Percentiles rank a stretch among this genome's conserved stretches.
These are phyloP conservation scores for Alcis repandata DNA, from an alignment of 2,888 invertebrate genomes.

Conservation along the genomic window DNA sequence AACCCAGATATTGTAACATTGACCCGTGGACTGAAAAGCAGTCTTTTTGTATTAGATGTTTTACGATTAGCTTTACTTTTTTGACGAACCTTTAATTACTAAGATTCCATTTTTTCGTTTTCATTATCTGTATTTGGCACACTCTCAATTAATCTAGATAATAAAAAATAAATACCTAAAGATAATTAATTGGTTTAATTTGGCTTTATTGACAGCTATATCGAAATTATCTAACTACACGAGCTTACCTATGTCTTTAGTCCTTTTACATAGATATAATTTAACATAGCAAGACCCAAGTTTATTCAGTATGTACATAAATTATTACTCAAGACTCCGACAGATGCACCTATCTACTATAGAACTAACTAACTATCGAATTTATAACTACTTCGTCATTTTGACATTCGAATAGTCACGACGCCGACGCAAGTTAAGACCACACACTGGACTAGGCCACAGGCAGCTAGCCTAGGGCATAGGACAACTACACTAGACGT, in stretches of 20 bases:
- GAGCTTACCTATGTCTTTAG: no score
- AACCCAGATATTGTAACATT: conserved; percentile 46
- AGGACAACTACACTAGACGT: conserved; percentile 41
- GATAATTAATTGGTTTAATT: neutral
- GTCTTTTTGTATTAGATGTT: conserved; percentile 10
- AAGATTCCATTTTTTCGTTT: no score
- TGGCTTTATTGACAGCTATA: neutral
- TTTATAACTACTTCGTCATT: neutral
- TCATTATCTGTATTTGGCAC: no score
- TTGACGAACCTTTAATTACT: neutral
- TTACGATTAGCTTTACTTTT: conserved; percentile 1
- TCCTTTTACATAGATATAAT: no score
- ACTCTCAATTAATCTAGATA: neutral
- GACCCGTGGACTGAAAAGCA: conserved; percentile 41
- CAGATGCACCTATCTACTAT: neutral
- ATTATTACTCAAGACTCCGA: neutral
- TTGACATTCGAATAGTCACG: conserved; percentile 22
- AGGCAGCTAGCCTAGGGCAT: conserved; percentile 45
- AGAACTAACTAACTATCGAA: neutral
- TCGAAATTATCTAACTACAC: neutral
- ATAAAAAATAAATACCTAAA: no score
- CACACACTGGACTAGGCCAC: conserved; percentile 19
- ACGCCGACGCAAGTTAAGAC: conserved; percentile 10
- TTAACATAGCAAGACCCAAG: no score
- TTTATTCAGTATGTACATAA: no score